Base-by-base conservation (phyloP, 2,797 vertebrate genomes). In the Coracias cyanogaster region DNA sequence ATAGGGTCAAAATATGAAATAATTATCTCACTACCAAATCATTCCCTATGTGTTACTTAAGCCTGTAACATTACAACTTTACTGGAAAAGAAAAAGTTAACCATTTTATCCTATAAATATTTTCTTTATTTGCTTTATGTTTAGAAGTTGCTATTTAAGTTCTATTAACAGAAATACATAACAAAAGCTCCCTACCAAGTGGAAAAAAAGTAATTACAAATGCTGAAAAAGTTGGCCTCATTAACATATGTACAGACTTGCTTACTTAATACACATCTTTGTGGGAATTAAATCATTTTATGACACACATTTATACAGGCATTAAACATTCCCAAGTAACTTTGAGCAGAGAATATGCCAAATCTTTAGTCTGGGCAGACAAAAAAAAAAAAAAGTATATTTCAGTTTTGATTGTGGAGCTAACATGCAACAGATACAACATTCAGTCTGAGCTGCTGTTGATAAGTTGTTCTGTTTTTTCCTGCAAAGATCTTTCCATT, bases 131-230 rank as follows among this genome's bases (percentile, higher is more conserved):
- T 98, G 94, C 97, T 98, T 98, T 98, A 95, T 96, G 96, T 98
- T 98, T 98, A 97, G 97, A 98, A 98, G 97, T 98, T 94, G 95
- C 97, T 98, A 96, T 97, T 98, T 97, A 97, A 95, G 96, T 98
- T 98, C 98, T 98, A 98, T 98, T 98, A 98, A 98, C 97, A 98
- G 97, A 98, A 98, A 98, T 98, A 98, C 98, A 98, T 98, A 98
- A 98, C 98, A 98, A 98, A 98, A 96, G 96, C 97, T 98, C 98
- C 97, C 98, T 98, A 98, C 97, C 97, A 96, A 97, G 98, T 98
- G 98, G 98, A 98, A 98, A 98, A 94, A 95, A 97, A 98, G 97
- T 97, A 98, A 98, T 98, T 99, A 99, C 98, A 99, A 99, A 99
- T 98, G 98, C 98, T 98, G 98, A 98, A 98, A 98, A 98, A 98